These are phyloP conservation scores for Idaea straminata DNA, from an alignment of 2,888 invertebrate genomes.

Conservation along the genomic window DNA sequence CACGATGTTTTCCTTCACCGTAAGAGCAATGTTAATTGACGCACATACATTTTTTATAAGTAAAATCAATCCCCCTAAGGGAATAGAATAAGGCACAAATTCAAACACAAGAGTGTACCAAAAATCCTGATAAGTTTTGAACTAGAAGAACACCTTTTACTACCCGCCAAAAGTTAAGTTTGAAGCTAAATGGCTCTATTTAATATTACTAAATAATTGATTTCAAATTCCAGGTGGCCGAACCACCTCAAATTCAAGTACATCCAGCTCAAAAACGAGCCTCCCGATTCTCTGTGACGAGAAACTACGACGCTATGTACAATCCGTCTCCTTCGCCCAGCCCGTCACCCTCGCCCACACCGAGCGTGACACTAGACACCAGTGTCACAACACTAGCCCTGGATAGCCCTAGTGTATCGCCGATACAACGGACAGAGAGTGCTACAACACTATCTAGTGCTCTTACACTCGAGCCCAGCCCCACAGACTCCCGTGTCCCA, in stretches of 20 bases:
- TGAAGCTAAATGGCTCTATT: too few species aligned
- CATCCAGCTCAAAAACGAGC: conserved; percentile 77
- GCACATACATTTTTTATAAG: too few species aligned
- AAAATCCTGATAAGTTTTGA: too few species aligned
- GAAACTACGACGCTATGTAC: conserved; percentile 67
- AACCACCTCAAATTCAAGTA: conserved; percentile 73
- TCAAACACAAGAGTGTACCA: too few species aligned
- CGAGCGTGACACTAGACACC: conserved; percentile 20
- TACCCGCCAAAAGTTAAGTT: not conserved
- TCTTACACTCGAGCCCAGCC: too few species aligned
- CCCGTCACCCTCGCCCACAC: conserved; percentile 34
- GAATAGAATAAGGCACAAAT: too few species aligned
- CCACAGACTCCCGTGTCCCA: too few species aligned
- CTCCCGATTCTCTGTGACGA: conserved; percentile 68
- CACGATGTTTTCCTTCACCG: too few species aligned
- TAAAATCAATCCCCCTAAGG: too few species aligned
- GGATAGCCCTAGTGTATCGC: conserved; percentile 10
- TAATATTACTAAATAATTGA: not conserved
- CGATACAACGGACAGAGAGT: too few species aligned
- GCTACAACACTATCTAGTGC: too few species aligned
- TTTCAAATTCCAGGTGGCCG: conserved; percentile 52
- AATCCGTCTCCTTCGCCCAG: conserved; percentile 42
- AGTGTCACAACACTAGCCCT: conserved; percentile 10
- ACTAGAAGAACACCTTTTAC: not conserved
- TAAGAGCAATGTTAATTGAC: too few species aligned